A percentile compares a stretch with the other conserved stretches of the same genome.
Evolutionary conservation across 2,888 invertebrate species (phyloP).

Genomic region (Andrena haemorrhoa): DNA sequence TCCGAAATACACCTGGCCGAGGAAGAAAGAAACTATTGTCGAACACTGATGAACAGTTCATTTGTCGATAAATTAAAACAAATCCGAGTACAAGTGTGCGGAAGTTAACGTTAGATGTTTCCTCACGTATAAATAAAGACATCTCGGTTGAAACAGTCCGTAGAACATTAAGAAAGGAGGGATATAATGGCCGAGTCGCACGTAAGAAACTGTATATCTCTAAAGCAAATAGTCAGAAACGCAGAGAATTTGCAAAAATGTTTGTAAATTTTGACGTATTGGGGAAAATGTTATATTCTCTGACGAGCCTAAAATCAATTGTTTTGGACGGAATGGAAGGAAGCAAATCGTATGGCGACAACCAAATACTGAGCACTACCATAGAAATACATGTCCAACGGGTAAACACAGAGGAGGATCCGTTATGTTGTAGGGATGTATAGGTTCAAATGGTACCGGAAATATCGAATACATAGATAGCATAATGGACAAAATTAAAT

Average conservation of each 20-base stretch:
- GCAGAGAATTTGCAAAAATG: not conserved
- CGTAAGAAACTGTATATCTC: not conserved
- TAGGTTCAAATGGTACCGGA: not conserved
- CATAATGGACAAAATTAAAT: constrained; percentile 6
- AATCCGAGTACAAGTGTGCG: too few species aligned
- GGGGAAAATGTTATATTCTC: constrained; percentile 6
- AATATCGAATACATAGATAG: not conserved
- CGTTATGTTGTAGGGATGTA: not conserved
- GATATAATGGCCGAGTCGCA: not conserved
- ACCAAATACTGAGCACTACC: not conserved
- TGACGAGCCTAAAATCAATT: not conserved
- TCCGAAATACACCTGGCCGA: too few species aligned
- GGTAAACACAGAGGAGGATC: too few species aligned
- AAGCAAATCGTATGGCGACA: not conserved
- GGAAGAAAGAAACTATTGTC: too few species aligned
- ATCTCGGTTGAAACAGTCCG: not conserved
- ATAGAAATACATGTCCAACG: too few species aligned
- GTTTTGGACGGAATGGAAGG: not conserved
- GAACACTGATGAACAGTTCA: too few species aligned
- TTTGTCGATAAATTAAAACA: too few species aligned
- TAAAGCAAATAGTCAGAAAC: not conserved
- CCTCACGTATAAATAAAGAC: too few species aligned
- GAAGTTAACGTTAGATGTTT: too few species aligned
- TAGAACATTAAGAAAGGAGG: not conserved
- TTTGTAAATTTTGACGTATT: constrained; percentile 3